Conservation (phyloP, 2,113 vertebrate species). For the Hyaena hyaena region DNA sequence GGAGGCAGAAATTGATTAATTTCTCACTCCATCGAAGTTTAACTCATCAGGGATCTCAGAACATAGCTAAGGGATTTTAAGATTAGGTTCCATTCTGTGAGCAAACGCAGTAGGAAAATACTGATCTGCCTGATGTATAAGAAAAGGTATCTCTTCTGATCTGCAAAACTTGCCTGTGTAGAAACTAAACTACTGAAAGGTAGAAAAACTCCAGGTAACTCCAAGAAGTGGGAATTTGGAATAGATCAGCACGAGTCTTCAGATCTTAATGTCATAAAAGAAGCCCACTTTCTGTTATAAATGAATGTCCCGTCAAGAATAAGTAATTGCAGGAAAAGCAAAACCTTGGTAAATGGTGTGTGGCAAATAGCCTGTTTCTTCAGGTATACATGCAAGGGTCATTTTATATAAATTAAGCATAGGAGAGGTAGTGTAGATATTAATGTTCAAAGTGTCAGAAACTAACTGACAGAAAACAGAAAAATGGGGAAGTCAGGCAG, state of each 20-base stretch:
- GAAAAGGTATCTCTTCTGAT: not conserved
- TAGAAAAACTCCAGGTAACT: conserved; percentile 28
- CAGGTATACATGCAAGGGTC: not conserved
- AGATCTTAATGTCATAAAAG: conserved; percentile 22
- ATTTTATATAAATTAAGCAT: conserved; percentile 47
- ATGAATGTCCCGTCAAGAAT: conserved; percentile 5
- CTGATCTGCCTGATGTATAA: not conserved
- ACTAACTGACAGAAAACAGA: not conserved
- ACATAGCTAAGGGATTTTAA: not conserved
- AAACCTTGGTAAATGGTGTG: not conserved
- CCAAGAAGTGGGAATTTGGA: not conserved
- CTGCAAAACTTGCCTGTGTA: not conserved
- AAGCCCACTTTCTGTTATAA: conserved; percentile 35
- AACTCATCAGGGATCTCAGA: conserved; percentile 40
- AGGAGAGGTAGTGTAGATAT: not conserved
- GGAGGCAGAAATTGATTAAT: conserved; percentile 59
- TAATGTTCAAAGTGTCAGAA: conserved; percentile 48
- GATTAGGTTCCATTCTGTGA: conserved; percentile 1
- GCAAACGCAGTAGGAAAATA: not conserved
- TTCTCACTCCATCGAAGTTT: conserved; percentile 47
- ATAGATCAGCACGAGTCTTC: not conserved
- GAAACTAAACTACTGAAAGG: not conserved
- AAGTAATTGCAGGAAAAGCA: conserved; percentile 17
- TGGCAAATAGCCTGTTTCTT: conserved; percentile 36
- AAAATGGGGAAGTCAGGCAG: not conserved